These are phyloP conservation scores for Callaeas wilsoni DNA, from an alignment of 2,113 vertebrate species.

Conservation along the genomic window DNA sequence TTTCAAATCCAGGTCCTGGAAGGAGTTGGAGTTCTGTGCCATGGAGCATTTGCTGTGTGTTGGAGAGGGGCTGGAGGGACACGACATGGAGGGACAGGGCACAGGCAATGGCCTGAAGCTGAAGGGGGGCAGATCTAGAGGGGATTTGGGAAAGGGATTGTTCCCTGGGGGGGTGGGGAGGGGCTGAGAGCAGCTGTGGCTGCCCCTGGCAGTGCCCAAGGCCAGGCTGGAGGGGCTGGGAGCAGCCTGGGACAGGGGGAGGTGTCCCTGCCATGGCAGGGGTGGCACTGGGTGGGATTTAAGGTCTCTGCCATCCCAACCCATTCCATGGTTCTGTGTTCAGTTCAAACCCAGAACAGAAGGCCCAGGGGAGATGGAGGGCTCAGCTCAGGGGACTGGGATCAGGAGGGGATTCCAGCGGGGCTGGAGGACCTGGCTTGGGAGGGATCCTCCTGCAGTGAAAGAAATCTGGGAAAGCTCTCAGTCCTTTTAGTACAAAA, in stretches of 20 bases:
- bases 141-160: not conserved
- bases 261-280: not conserved
- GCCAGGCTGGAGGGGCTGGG: not conserved
- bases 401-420: not conserved
- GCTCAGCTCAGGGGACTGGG: fast-evolving
- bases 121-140: not conserved
- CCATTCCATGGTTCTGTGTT: not conserved
- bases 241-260: not conserved
- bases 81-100: not conserved
- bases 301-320: not conserved
- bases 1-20: not conserved
- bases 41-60: fast-evolving
- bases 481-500: not conserved
- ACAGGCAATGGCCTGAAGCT: not conserved
- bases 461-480: not conserved
- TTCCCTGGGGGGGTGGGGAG: not conserved
- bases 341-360: not conserved
- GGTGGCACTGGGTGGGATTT: not conserved
- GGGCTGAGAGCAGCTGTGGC: not conserved
- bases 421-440: not conserved
- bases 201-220: not conserved
- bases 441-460: not conserved
- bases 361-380: not conserved
- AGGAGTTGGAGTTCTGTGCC: not conserved
- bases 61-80: not conserved